Evolutionary conservation across 2,888 invertebrate species (phyloP).

Genomic region (Hirtodrosophila duncani): DNA sequence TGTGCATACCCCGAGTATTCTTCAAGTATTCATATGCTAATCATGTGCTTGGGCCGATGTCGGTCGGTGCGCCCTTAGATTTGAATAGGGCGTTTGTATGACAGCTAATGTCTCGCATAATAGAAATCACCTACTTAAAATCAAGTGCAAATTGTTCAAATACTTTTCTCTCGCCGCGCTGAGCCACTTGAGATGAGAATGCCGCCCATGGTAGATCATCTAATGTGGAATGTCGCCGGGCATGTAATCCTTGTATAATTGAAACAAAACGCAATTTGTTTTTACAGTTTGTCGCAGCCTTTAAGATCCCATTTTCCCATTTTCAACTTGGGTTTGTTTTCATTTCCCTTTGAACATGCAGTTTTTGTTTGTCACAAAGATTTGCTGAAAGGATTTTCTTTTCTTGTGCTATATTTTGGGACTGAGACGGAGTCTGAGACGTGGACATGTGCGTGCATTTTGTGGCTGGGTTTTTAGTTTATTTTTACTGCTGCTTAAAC

Average conservation of each 20-base stretch:
- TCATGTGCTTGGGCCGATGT: constrained; percentile 50
- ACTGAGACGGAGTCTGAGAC: background rate
- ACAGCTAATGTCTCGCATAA: constrained; percentile 72
- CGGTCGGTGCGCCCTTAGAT: constrained; percentile 43
- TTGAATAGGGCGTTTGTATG: constrained; percentile 72
- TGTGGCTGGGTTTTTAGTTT: constrained; percentile 41
- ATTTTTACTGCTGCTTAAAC: constrained; percentile 61
- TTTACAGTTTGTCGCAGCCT: constrained; percentile 70
- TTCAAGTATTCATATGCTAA: constrained; percentile 52
- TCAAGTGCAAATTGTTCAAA: constrained; percentile 67
- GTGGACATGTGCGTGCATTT: constrained; percentile 56
- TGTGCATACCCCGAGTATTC: constrained; percentile 6
- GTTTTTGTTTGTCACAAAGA: constrained; percentile 47
- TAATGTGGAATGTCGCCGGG: constrained; percentile 13
- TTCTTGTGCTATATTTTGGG: constrained; percentile 7
- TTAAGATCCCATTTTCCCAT: constrained; percentile 54
- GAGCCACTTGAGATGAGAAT: constrained; percentile 48
- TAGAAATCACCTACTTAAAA: constrained; percentile 72
- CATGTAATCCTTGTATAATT: constrained; percentile 68
- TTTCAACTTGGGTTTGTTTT: constrained; percentile 58
- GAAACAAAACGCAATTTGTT: constrained; percentile 71
- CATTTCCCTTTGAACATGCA: constrained; percentile 46
- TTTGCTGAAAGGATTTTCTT: constrained; percentile 62
- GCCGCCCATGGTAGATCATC: background rate
- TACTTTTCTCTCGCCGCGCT: constrained; percentile 13